Percentiles rank a stretch among this genome's conserved stretches.
Conservation (phyloP, 2,113 vertebrate species). For the Ariopsis seemanni region DNA sequence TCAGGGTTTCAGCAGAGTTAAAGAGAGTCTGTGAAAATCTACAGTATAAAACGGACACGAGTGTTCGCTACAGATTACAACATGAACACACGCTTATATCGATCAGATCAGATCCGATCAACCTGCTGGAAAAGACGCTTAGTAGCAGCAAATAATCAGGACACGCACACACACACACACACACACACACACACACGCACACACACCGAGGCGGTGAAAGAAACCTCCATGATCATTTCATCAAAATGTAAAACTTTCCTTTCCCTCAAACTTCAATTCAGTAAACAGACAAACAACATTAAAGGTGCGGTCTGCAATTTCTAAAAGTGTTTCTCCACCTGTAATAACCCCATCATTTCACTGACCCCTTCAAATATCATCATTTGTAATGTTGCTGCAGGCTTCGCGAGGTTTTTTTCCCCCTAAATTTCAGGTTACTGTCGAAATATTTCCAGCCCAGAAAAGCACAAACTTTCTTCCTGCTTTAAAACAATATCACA, state of each 20-base stretch:
- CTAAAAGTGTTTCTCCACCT: not conserved
- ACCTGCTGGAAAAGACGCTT: not conserved
- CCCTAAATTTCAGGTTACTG: not conserved
- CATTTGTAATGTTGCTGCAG: not conserved
- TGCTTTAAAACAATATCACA: not conserved
- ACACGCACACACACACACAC: too few species aligned
- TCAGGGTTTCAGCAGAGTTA: constrained; percentile 45
- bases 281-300: not conserved
- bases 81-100: not conserved
- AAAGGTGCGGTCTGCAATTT: not conserved
- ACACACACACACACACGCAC: not conserved
- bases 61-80: not conserved
- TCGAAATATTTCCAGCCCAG: not conserved
- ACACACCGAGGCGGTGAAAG: not conserved
- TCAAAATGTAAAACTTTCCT: not conserved
- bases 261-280: not conserved
- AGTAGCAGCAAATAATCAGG: constrained; percentile 17
- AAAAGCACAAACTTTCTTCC: not conserved
- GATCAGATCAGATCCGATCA: not conserved
- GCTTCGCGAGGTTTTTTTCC: too few species aligned
- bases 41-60: not conserved
- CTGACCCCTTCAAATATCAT: not conserved
- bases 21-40: not conserved
- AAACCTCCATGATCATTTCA: not conserved
- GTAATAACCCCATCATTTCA: not conserved